Base-by-base conservation (phyloP, 1,140 invertebrate species). In the Hylaeus volcanicus region DNA sequence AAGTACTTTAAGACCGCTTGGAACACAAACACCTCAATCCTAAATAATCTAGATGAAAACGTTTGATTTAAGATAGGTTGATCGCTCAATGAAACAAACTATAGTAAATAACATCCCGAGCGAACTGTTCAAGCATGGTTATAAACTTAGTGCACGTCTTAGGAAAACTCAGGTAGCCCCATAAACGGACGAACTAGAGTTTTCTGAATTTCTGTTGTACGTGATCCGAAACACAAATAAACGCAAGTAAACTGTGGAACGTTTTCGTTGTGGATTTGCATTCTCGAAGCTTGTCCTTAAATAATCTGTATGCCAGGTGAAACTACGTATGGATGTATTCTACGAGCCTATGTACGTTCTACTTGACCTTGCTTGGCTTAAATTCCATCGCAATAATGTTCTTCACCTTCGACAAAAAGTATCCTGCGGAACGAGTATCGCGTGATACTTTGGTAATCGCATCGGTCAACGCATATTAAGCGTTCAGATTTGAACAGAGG, bases 361-460 rank as follows among this genome's bases (percentile, higher is more conserved):
- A 26, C 26, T 56, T 41, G 53, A 41, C 39, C 26, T 1, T 43
- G 4, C 3, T 43, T 56, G 6, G 8, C n/a, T 56, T 37, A 58
- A 71, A 71, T 45, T 41, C 51, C 65, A 55, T 37, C 37, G 61
- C 41, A 45, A 68, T 60, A 53, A 76, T 72, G 65, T 53, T 81
- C 56, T 41, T 60, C 73, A 81, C 73, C 79, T 12, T 43, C 15
- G 51, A 41, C 55, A 48, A 80, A 74, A 76, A 81, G 48, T 48
- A n/a, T n/a, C 45, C 56, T 9, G 65, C n/a, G 58, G 12, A 69
- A 69, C 75, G 64, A 37, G 61, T 61, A 43, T 15, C 64, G 64
- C 55, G 63, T 75, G 64, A 81, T 74, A 81, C 74, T 63, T 81
- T 5, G 48, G 26, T 53, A 41, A 75, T 68, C 55, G 73, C 55